A percentile compares a stretch with the other conserved stretches of the same genome.
Evolutionary conservation across 1,140 invertebrate species (phyloP).

Genomic region (Drosophila sp.): DNA sequence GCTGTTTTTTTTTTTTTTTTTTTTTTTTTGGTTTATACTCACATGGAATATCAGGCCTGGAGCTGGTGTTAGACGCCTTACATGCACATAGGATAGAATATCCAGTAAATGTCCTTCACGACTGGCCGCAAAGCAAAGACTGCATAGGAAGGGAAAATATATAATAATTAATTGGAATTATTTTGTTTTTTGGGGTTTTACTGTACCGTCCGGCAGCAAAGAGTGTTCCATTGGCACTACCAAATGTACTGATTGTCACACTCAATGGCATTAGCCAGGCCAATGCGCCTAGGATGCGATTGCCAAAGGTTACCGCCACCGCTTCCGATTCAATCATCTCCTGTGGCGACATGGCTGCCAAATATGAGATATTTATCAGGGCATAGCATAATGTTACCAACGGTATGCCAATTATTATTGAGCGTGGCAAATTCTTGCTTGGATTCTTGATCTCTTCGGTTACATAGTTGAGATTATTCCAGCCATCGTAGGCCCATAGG

Average conservation of each 20-base stretch:
- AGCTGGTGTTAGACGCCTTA: conserved; percentile 94
- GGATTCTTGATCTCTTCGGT: conserved; percentile 99
- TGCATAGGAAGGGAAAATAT: conserved; percentile 75
- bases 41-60: conserved; percentile 99
- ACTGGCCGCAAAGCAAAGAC: conserved; percentile 96
- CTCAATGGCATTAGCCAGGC: conserved; percentile 97
- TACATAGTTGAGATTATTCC: conserved; percentile 99
- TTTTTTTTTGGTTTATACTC: conserved; percentile 80
- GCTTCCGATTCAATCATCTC: conserved; percentile 98
- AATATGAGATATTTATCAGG: conserved; percentile 97
- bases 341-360: conserved; percentile 96
- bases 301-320: conserved; percentile 96
- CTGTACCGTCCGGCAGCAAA: conserved; percentile 92
- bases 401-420: conserved; percentile 98
- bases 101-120: conserved; percentile 96
- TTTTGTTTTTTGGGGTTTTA: neutral
- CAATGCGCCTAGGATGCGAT: conserved; percentile 92
- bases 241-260: conserved; percentile 98
- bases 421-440: conserved; percentile 97
- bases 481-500: conserved; percentile 99
- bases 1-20: neutral
- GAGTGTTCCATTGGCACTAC: conserved; percentile 97
- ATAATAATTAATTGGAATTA: neutral
- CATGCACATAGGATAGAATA: conserved; percentile 96
- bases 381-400: conserved; percentile 98